Conservation (phyloP, 2,797 vertebrate genomes). For the Pagetopsis macropterus region DNA sequence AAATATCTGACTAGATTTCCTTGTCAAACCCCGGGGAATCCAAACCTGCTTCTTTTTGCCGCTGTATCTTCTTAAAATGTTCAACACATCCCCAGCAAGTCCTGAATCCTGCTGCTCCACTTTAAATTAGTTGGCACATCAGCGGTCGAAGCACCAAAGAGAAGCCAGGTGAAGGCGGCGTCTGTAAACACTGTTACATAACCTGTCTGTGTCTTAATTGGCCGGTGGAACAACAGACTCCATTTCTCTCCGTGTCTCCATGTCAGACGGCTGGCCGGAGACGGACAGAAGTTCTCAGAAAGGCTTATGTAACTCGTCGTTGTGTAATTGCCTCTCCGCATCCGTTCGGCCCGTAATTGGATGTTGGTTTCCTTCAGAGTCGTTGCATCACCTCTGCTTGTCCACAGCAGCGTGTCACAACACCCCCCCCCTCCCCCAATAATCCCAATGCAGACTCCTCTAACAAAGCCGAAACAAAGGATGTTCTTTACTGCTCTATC, state of each 20-base stretch:
- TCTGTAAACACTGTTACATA: conserved; percentile 18
- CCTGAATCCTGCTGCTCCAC: conserved; percentile 12
- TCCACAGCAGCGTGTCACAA: background rate
- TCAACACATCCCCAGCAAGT: background rate
- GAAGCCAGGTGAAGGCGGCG: background rate
- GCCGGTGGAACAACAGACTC: conserved; percentile 14
- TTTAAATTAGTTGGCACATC: background rate
- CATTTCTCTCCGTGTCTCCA: conserved; percentile 13
- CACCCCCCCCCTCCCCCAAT: background rate
- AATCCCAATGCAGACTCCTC: conserved; percentile 9
- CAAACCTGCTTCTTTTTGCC: conserved; percentile 13
- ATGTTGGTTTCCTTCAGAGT: conserved; percentile 22
- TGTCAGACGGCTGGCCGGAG: conserved; percentile 22
- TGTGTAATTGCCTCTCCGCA: conserved; percentile 26
- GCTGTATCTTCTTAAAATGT: conserved; percentile 15
- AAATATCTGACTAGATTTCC: conserved; percentile 29
- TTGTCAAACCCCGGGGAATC: conserved; percentile 34
- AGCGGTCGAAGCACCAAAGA: background rate
- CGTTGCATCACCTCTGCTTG: conserved; percentile 28
- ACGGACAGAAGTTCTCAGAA: conserved; percentile 21
- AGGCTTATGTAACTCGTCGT: conserved; percentile 20
- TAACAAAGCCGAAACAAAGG: background rate
- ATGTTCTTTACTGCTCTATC: background rate
- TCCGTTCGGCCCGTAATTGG: conserved; percentile 5
- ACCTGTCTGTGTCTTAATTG: conserved; percentile 42